Percentiles rank a stretch among this genome's conserved stretches.
Conservation (phyloP, 2,888 invertebrate species). For the Morinoia aosen region DNA sequence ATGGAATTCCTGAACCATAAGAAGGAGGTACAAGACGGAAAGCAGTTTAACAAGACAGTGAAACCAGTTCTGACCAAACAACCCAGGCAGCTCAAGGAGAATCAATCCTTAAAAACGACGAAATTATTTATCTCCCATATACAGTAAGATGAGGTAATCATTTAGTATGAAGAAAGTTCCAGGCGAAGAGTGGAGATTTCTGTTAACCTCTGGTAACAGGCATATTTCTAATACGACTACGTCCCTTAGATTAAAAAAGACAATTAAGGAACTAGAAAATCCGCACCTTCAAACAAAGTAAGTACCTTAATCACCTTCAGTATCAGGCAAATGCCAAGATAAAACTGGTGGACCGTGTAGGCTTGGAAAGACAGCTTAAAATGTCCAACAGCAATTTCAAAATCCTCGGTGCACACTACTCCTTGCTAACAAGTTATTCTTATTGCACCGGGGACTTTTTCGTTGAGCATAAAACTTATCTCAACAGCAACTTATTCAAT, state of each 20-base stretch:
- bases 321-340: not conserved
- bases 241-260: too few species aligned
- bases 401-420: not conserved
- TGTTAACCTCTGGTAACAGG: too few species aligned
- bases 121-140: too few species aligned
- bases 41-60: not conserved
- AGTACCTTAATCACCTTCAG: not conserved
- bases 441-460: not conserved
- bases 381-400: not conserved
- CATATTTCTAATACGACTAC: too few species aligned
- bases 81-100: not conserved
- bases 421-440: not conserved
- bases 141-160: too few species aligned
- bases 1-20: not conserved
- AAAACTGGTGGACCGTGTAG: not conserved
- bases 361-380: not conserved
- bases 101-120: too few species aligned
- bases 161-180: too few species aligned
- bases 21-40: not conserved
- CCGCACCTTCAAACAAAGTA: not conserved
- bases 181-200: too few species aligned
- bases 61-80: not conserved
- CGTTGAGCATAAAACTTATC: too few species aligned
- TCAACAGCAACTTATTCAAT: not conserved
- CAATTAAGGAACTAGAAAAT: not conserved